phyloP scores from a whole-genome alignment of 2,113 vertebrate species.

The Sinocyclocheilus grahami region DNA sequence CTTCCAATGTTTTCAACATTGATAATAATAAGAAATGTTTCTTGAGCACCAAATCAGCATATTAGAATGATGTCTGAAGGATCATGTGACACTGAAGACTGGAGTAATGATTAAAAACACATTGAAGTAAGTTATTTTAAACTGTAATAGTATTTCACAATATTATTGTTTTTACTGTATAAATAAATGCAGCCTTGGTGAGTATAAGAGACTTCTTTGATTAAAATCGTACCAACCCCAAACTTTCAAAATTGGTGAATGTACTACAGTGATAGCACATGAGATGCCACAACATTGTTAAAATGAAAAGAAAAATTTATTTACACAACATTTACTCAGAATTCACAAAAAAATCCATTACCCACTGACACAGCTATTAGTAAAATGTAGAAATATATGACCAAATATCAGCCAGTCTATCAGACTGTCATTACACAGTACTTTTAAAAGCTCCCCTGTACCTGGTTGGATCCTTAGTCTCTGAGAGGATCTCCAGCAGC shows the following conservation, averaged over 20 bases:
- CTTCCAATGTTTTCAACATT: not conserved
- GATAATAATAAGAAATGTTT: not conserved
- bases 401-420: not conserved
- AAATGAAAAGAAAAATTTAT: not conserved
- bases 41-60: not conserved
- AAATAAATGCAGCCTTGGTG: not conserved
- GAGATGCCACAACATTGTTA: not conserved
- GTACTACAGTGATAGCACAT: not conserved
- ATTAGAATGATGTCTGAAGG: not conserved
- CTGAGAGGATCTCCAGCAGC: constrained; percentile 90
- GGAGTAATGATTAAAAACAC: not conserved
- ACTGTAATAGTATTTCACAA: not conserved
- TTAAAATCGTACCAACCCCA: not conserved
- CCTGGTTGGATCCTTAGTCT: constrained; percentile 92
- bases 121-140: not conserved
- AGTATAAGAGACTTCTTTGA: not conserved
- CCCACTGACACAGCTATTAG: not conserved
- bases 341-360: not conserved
- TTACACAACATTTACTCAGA: not conserved
- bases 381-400: not conserved
- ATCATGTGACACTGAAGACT: not conserved
- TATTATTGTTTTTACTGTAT: not conserved
- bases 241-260: not conserved
- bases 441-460: constrained; percentile 55
- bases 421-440: not conserved